phyloP scores from a whole-genome alignment of 2,113 vertebrate species.

The Phrynocephalus versicolor region DNA sequence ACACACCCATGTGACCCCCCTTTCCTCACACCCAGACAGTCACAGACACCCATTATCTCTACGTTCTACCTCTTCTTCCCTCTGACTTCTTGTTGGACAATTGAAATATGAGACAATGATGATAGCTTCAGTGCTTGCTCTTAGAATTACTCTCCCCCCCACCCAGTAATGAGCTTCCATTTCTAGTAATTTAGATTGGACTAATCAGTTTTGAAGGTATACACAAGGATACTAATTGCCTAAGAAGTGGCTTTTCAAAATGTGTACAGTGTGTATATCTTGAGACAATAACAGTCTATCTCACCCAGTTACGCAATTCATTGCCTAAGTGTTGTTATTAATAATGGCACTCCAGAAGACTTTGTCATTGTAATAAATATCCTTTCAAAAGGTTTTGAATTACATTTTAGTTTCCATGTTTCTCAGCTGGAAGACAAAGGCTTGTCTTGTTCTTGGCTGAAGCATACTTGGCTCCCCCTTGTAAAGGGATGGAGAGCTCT shows the following conservation, averaged over 20 bases:
- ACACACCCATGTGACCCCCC: not conserved
- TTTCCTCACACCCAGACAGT: not conserved
- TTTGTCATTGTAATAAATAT: conserved; percentile 69
- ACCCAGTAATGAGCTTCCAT: conserved; percentile 47
- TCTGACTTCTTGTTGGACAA: not conserved
- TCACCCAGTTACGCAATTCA: conserved; percentile 62
- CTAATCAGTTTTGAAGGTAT: conserved; percentile 46
- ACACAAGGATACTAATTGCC: conserved; percentile 65
- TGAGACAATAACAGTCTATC: conserved; percentile 43
- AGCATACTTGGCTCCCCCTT: not conserved
- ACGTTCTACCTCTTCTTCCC: not conserved
- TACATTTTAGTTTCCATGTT: conserved; percentile 51
- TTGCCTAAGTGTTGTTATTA: conserved; percentile 66
- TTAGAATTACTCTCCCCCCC: conserved; percentile 29
- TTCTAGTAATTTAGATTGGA: conserved; percentile 62
- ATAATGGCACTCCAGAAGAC: conserved; percentile 67
- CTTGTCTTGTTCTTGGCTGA: conserved; percentile 42
- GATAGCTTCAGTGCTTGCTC: not conserved
- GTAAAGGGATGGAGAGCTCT: conserved; percentile 17
- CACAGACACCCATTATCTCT: not conserved
- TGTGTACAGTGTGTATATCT: conserved; percentile 45
- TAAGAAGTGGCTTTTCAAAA: conserved; percentile 48
- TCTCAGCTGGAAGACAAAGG: conserved; percentile 48
- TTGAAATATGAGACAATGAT: conserved; percentile 17
- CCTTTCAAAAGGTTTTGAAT: conserved; percentile 42